Base-by-base conservation (phyloP, 2,113 vertebrate species). In the Fregetta grallaria region DNA sequence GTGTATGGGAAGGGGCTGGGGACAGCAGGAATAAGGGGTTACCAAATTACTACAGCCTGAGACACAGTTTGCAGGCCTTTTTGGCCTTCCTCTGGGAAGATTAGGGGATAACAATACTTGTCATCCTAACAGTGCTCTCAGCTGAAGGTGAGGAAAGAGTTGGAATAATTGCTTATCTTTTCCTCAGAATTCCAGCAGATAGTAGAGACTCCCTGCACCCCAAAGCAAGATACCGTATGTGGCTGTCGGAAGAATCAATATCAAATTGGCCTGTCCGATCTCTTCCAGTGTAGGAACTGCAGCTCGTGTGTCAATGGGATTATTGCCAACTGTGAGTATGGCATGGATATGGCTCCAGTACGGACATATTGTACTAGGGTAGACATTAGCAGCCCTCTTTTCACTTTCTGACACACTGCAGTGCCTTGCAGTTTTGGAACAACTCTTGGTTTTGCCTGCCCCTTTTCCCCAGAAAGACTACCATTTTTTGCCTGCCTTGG, bases 221-320 rank as follows among this genome's bases (percentile, higher is more conserved):
- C n/a, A 36, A 78, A 87, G 55, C 72, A 94, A 49, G 90, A 98
- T 50, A 98, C 97, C 0, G 36, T 96, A 5, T 98, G 98, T 12
- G 96, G 97, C 45, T 98, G 98, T 86, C 78, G 27, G 47, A 79
- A 63, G n/a, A 92, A 98, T 49, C 94, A 97, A 1, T 98, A 96
- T 59, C 93, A 84, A 70, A 6, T 18, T 61, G 61, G n/a, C 47
- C 4, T 0, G 2, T 27, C 3, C 0, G 72, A 88, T 61, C 30
- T 89, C 36, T 98, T 98, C 53, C 59, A 9, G 34, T 98, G 98
- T 55, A 81, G 59, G 76, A 92, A 96, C 65, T 98, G 98, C 85
- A 97, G 78, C 30, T 72, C 0, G 0, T 98, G 98, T 85, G 18
- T 12, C 8, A 72, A 97, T 66, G 98, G 97, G 38, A 45, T 75